A percentile compares a stretch with the other conserved stretches of the same genome.
Evolutionary conservation across 2,797 vertebrate species (phyloP).

Genomic region (Emys orbicularis): DNA sequence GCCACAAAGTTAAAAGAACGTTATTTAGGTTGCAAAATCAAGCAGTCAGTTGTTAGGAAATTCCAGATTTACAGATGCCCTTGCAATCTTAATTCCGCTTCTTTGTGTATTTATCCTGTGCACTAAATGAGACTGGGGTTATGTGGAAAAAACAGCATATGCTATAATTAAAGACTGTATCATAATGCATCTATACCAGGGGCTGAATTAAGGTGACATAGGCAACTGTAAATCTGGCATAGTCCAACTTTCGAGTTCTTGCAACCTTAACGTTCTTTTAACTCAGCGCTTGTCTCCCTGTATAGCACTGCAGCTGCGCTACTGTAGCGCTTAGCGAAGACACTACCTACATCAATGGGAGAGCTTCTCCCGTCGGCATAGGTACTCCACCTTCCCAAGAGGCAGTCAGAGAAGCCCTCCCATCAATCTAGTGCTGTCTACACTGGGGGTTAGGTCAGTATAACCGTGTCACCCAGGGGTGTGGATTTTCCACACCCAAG

Average conservation of each 20-base stretch:
- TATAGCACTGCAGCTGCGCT: background rate
- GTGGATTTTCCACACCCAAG: background rate
- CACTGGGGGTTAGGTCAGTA: background rate
- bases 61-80: background rate
- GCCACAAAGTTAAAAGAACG: accelerated
- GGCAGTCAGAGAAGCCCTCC: background rate
- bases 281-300: background rate
- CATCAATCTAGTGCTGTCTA: background rate
- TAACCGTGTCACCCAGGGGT: background rate
- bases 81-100: background rate
- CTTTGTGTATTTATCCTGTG: background rate
- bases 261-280: background rate
- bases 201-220: background rate
- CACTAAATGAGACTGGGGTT: background rate
- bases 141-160: background rate
- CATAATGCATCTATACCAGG: no score
- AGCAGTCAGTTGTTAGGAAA: background rate
- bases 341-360: background rate
- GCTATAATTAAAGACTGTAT: background rate
- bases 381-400: background rate
- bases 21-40: background rate
- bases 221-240: background rate
- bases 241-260: background rate
- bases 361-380: background rate
- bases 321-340: background rate